Conservation (phyloP, 2,113 vertebrate species). For the Myotis brandtii region DNA sequence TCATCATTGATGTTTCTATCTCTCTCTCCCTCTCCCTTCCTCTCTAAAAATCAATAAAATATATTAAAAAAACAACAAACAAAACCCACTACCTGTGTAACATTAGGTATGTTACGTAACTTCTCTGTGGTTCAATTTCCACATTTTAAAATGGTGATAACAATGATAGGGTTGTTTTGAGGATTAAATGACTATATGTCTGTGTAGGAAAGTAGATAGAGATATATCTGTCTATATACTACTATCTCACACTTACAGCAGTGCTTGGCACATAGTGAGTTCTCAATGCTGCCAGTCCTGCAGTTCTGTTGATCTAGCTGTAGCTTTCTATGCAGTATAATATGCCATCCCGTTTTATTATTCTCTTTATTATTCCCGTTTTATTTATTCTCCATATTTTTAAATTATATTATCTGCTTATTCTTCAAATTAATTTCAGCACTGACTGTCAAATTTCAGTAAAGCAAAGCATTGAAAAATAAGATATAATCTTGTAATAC, state of each 20-base stretch:
- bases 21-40: too few relatives aligned
- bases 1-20: too few relatives aligned
- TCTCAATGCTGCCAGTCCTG: not conserved
- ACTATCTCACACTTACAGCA: not conserved
- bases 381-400: not conserved
- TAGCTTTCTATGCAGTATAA: not conserved
- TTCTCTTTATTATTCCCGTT: too few relatives aligned
- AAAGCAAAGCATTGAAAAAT: not conserved
- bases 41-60: too few relatives aligned
- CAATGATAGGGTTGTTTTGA: not conserved
- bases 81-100: not conserved
- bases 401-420: not conserved
- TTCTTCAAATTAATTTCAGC: not conserved
- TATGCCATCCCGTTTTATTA: not conserved
- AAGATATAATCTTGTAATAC: slow-evolving; percentile 23
- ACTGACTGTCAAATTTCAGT: not conserved
- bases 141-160: not conserved
- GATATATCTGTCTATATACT: not conserved
- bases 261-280: not conserved
- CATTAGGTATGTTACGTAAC: not conserved
- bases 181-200: not conserved
- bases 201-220: too few relatives aligned
- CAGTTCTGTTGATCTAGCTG: not conserved
- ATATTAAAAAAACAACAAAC: too few relatives aligned
- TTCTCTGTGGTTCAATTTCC: not conserved